phyloP scores from a whole-genome alignment of 2,113 vertebrate genomes.

The Chelonoidis abingdonii region DNA sequence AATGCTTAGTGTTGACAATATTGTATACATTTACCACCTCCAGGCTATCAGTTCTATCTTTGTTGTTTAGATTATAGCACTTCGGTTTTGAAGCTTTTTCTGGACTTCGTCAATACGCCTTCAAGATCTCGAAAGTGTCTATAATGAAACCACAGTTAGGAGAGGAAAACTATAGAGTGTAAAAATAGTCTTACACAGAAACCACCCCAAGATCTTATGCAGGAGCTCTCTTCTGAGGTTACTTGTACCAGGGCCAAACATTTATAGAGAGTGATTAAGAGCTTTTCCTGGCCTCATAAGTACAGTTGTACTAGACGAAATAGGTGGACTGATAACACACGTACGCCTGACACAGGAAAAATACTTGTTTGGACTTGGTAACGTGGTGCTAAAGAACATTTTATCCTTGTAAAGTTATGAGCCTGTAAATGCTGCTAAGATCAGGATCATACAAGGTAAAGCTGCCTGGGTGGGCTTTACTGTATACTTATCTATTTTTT shows the following conservation, averaged over 20 bases:
- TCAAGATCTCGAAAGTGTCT: background rate
- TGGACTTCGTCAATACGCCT: background rate
- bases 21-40: background rate
- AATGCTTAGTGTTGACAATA: background rate
- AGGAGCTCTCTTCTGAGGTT: background rate
- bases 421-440: background rate
- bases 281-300: background rate
- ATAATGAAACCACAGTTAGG: background rate
- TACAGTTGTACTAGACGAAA: background rate
- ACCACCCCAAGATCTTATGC: background rate
- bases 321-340: background rate
- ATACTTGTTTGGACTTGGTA: background rate
- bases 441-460: background rate
- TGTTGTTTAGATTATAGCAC: rapidly evolving
- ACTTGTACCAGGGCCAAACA: background rate
- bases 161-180: background rate
- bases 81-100: background rate
- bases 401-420: background rate
- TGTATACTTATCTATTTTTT: background rate
- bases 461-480: background rate
- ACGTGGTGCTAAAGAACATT: background rate
- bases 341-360: background rate
- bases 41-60: background rate
- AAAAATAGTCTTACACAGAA: background rate
- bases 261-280: background rate